These are phyloP conservation scores for Cyanocitta stelleri DNA, from an alignment of 2,113 vertebrate genomes.

Conservation along the genomic window DNA sequence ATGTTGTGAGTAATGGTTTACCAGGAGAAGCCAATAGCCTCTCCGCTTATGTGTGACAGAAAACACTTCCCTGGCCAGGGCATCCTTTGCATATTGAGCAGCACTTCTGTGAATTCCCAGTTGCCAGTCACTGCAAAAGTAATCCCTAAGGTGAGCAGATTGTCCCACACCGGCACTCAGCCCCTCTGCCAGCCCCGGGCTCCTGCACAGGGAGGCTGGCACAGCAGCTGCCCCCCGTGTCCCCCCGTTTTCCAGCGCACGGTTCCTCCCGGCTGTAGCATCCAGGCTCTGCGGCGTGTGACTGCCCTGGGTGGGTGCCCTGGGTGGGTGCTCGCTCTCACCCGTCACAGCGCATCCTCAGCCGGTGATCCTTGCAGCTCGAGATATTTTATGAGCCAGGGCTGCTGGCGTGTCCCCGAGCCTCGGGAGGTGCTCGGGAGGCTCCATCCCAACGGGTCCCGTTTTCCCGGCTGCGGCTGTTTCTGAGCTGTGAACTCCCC, in stretches of 20 bases:
- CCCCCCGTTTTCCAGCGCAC: rapidly evolving
- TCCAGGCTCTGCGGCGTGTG: rapidly evolving
- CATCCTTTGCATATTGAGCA: neutral
- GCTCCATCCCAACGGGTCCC: rapidly evolving
- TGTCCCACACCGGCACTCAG: neutral
- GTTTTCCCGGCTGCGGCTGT: neutral
- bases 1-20: neutral
- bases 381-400: neutral
- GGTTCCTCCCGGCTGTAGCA: rapidly evolving
- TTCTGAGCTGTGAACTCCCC: slow-evolving; percentile 40
- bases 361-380: neutral
- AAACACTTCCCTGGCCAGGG: slow-evolving; percentile 34
- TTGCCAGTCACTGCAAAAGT: neutral
- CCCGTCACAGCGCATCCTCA: neutral
- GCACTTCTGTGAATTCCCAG: neutral
- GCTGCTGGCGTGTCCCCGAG: neutral
- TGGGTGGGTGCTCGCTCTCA: neutral
- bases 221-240: neutral
- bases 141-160: neutral
- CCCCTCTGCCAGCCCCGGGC: neutral
- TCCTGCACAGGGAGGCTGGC: neutral
- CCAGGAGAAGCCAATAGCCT: slow-evolving; percentile 21
- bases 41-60: neutral
- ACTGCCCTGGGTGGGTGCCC: neutral
- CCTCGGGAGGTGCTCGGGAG: rapidly evolving